Conservation (phyloP, 2,888 invertebrate genomes). For the Agriopis marginaria region DNA sequence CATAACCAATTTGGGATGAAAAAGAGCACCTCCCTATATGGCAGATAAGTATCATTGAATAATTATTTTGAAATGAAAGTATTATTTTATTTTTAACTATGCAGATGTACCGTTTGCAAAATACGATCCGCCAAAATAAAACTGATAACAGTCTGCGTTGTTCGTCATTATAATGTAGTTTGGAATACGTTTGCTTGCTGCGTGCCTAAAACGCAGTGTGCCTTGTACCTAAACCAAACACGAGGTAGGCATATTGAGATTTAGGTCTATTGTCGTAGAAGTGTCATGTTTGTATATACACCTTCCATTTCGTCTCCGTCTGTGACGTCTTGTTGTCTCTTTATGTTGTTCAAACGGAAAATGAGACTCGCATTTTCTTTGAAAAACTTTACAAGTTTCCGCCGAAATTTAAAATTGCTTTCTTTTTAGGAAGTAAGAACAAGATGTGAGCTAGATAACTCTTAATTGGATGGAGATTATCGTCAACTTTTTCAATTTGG, state of each 20-base stretch:
- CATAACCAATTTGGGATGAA: no score
- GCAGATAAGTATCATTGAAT: no score
- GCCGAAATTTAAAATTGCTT: constrained; percentile 30
- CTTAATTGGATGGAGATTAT: constrained; percentile 25
- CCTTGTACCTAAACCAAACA: no score
- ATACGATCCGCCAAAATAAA: no score
- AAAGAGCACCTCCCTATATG: no score
- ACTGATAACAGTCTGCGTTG: no score
- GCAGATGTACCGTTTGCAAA: no score
- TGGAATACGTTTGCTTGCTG: no score
- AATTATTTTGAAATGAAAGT: no score
- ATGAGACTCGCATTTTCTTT: constrained; percentile 54
- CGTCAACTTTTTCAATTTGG: constrained; percentile 19
- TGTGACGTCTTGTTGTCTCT: constrained; percentile 38
- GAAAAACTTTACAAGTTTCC: constrained; percentile 46
- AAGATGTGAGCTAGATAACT: constrained; percentile 22
- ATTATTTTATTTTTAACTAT: no score
- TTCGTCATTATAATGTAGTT: no score
- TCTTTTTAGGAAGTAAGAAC: constrained; percentile 18
- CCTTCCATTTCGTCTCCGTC: constrained; percentile 24
- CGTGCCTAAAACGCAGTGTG: no score
- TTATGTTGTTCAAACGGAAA: constrained; percentile 52
- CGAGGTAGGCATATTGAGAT: background rate
- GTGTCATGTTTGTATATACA: background rate
- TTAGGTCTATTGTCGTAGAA: background rate